Evolutionary conservation across 2,888 invertebrate genomes (phyloP), one percentile per base, ranked within the genome.

Genomic region (Rotaria sp.): DNA sequence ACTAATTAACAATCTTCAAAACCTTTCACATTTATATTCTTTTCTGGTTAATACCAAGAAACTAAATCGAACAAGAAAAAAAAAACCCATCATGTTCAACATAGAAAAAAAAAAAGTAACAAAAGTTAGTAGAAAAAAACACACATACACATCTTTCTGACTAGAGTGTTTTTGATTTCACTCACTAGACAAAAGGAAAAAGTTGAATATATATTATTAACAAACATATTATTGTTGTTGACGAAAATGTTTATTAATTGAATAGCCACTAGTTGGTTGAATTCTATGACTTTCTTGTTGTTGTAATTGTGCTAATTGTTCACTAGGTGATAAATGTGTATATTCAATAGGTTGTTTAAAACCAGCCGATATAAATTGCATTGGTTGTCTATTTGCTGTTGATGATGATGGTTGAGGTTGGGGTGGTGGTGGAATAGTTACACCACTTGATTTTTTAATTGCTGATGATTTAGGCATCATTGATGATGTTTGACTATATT

Each of bases 301-400:
- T 80, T 80, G 45, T n/a, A 80, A 45, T 80, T 80, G 80, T 45
- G 41, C 80, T 80, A 80, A n/a, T 80, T 80, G 80, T n/a, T 41
- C 80, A 45, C 26, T 80, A 11, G 80, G 80, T 45, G 80, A 45
- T n/a, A 80, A 45, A 45, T 80, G 80, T 45, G 45, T 10, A 26
- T 26, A 45, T 11, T 80, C 80, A 26, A 26, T 11, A n/a, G 41
- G 41, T 15, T 41, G 80, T 15, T 41, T 80, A 45, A 41, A 80
- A 45, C 80, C 80, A 45, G 80, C 80, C n/a, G 80, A 80, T n/a
- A 80, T 26, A n/a, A 80, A 80, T 80, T 80, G 41, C 45, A 80
- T 45, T n/a, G 80, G 80, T 80, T 80, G 80, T 45, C 45, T 26
- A 26, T 11, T 45, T 45, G 41, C 7, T 15, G 24, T n/a, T 41